These are phyloP conservation scores for Parauchenoglanis punctatus DNA, from an alignment of 2,797 vertebrate species.

Conservation along the genomic window DNA sequence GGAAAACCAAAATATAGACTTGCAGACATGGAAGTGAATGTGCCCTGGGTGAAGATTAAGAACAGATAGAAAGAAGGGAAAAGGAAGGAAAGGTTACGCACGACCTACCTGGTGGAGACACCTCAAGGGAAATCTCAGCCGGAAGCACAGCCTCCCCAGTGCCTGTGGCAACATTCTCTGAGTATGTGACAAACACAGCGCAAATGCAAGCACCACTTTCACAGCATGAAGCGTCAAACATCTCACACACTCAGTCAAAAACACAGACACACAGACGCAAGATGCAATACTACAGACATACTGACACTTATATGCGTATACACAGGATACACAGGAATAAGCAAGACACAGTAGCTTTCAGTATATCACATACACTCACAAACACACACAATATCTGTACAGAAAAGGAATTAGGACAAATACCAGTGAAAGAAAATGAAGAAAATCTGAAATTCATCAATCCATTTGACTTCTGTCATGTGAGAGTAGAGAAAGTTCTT, in stretches of 20 bases:
- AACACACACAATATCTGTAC: constrained; percentile 34
- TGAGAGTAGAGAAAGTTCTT: constrained; percentile 21
- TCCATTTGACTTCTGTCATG: background rate
- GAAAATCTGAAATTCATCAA: background rate
- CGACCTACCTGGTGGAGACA: constrained; percentile 81
- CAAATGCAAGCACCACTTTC: constrained; percentile 73
- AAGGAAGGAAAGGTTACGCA: background rate
- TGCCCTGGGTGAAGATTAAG: constrained; percentile 25
- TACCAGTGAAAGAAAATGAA: background rate
- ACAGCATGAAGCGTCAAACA: constrained; percentile 62
- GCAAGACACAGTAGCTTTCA: constrained; percentile 30
- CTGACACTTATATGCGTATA: constrained; percentile 24
- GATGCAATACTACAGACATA: constrained; percentile 47
- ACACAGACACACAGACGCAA: constrained; percentile 32
- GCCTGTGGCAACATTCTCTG: constrained; percentile 78
- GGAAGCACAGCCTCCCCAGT: constrained; percentile 68
- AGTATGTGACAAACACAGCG: constrained; percentile 78
- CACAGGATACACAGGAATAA: constrained; percentile 1
- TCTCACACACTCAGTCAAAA: constrained; percentile 22
- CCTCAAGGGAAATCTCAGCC: constrained; percentile 76
- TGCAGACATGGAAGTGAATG: constrained; percentile 33
- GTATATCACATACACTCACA: constrained; percentile 12
- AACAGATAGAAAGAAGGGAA: background rate
- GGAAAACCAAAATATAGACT: constrained; percentile 53
- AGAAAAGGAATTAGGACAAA: constrained; percentile 18